phyloP scores from a whole-genome alignment of 2,113 vertebrate species.

The Eulemur rufifrons region DNA sequence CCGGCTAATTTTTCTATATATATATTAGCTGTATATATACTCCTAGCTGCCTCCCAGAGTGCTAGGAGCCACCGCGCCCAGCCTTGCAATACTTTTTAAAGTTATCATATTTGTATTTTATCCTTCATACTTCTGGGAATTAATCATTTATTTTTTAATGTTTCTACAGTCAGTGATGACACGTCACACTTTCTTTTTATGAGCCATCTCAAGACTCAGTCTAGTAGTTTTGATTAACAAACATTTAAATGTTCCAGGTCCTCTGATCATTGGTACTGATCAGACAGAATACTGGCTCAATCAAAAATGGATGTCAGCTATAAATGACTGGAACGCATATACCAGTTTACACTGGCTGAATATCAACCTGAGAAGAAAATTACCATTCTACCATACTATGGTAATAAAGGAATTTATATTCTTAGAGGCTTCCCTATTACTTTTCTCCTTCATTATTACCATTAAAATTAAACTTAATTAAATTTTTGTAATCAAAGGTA shows the following conservation, averaged over 20 bases:
- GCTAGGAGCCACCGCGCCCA: too few species aligned
- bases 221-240: neutral
- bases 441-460: neutral
- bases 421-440: neutral
- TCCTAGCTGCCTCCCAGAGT: too few species aligned
- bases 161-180: neutral
- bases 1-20: too few species aligned
- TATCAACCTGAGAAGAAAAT: neutral
- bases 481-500: neutral
- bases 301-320: neutral
- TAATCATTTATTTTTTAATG: neutral
- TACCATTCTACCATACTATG: neutral
- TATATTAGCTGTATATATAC: too few species aligned
- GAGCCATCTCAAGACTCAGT: neutral
- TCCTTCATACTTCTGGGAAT: neutral
- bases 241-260: neutral
- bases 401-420: neutral
- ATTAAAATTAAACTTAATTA: conserved; percentile 3
- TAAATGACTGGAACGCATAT: neutral
- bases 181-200: neutral
- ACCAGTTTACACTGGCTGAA: neutral
- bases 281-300: neutral
- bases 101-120: neutral
- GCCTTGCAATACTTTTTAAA: neutral
- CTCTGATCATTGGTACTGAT: neutral